Base-by-base conservation (phyloP, 2,888 invertebrate genomes). In the Acrobasis repandana region DNA sequence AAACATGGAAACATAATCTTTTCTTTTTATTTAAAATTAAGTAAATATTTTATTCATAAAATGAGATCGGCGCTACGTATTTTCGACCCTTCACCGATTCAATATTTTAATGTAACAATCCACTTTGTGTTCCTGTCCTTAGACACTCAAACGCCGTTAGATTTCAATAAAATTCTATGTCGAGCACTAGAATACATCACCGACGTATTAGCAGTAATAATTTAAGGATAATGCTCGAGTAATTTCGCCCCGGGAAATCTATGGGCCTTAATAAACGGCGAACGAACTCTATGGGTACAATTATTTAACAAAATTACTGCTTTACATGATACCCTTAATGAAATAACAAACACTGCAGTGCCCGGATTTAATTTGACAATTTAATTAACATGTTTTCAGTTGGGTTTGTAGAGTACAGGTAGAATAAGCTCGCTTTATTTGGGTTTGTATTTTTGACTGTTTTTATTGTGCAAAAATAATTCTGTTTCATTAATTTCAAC, bases 261-360 rank as follows among this genome's bases (percentile, higher is more conserved):
- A 90, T 89, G 86, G 89, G 77, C 84, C 86, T 88, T 90, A 91
- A 91, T 91, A 90, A 91, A 88, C 84, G 89, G 89, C 73, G 81
- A 85, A 86, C 83, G 77, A 81, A 83, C 80, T 83, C 82, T 82
- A 83, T 81, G 80, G 79, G 76, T 80, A 86, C 86, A 88, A 90
- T 90, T 88, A 88, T 87, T 90, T 86, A 84, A 85, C 82, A 72
- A 85, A 86, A 90, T 90, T 89, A 85, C 85, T 80, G 81, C 78
- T 82, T 80, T 80, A 85, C 83, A 85, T 83, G 85, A 83, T 80
- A 77, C 76, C 77, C 75, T 81, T 85, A 86, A 87, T 88, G 79
- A 84, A 85, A 88, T 85, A 82, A 81, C 83, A 81, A 83, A 83
- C 80, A 77, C 73, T 72, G 74, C 70, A 76, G 69, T 69, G 69